A percentile compares a stretch with the other conserved stretches of the same genome.
Conservation (phyloP, 2,888 invertebrate species). For the Leptarthrus brevirostris region DNA sequence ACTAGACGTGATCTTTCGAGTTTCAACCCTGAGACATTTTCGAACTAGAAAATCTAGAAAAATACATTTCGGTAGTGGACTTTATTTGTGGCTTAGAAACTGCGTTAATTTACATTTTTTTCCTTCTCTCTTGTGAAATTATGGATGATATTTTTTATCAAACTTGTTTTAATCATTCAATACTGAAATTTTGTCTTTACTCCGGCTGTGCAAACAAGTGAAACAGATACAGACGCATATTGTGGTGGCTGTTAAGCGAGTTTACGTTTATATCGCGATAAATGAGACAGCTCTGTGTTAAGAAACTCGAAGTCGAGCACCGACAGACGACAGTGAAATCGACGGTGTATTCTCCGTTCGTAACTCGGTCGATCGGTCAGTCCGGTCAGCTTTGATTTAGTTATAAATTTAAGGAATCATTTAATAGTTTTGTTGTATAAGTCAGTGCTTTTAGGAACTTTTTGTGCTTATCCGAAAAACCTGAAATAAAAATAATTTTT, state of each 20-base stretch:
- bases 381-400: slow-evolving; percentile 17
- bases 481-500: slow-evolving; percentile 12
- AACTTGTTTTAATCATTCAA: slow-evolving; percentile 31
- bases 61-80: too few species aligned
- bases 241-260: background rate
- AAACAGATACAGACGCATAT: slow-evolving; percentile 16
- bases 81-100: too few species aligned
- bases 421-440: slow-evolving; percentile 18
- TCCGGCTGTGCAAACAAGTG: slow-evolving; percentile 42
- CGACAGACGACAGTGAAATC: background rate
- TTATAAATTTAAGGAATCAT: background rate
- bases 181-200: slow-evolving; percentile 24
- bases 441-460: background rate
- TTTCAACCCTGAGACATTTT: too few species aligned
- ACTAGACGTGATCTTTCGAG: too few species aligned
- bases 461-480: background rate
- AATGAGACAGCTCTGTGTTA: background rate
- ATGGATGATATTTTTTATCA: slow-evolving; percentile 26
- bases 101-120: slow-evolving; percentile 10
- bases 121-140: background rate
- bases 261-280: slow-evolving; percentile 4
- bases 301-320: slow-evolving; percentile 19
- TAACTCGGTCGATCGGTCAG: slow-evolving; percentile 39
- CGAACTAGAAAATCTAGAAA: too few species aligned
- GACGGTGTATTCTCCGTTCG: slow-evolving; percentile 19